phyloP scores from a whole-genome alignment of 1,140 invertebrate species.

The Diachasma alloeum region DNA sequence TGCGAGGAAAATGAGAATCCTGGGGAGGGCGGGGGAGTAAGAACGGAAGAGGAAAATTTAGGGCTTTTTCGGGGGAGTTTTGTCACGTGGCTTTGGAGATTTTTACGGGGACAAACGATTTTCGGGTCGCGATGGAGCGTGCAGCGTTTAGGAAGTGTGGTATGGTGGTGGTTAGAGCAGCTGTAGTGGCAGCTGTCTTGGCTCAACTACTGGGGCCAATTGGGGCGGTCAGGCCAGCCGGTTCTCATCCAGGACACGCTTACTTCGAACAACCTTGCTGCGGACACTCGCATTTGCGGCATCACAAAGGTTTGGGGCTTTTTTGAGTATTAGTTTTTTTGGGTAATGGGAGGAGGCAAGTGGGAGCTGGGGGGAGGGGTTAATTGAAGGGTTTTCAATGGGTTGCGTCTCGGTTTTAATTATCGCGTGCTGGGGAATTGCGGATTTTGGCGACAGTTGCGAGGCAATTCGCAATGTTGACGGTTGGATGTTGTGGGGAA shows the following conservation, averaged over 20 bases:
- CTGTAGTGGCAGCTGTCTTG: conserved; percentile 61
- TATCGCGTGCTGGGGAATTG: too few relatives aligned
- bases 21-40: background rate
- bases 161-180: conserved; percentile 56
- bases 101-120: background rate
- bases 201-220: conserved; percentile 50
- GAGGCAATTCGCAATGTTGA: too few relatives aligned
- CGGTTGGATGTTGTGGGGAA: too few relatives aligned
- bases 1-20: background rate
- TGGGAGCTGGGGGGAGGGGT: background rate
- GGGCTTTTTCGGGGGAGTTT: background rate
- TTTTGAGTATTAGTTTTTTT: background rate
- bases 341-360: background rate
- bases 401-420: too few relatives aligned
- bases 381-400: too few relatives aligned
- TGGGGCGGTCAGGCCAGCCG: conserved; percentile 52
- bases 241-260: conserved; percentile 62
- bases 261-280: conserved; percentile 65
- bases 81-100: background rate
- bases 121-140: conserved; percentile 41
- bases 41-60: conserved; percentile 19
- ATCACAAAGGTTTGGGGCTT: conserved; percentile 59
- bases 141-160: conserved; percentile 38
- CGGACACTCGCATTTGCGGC: conserved; percentile 60
- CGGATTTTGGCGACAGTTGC: too few relatives aligned